phyloP scores from a whole-genome alignment of 2,888 invertebrate species.

The Holacanthella duospinosa region DNA sequence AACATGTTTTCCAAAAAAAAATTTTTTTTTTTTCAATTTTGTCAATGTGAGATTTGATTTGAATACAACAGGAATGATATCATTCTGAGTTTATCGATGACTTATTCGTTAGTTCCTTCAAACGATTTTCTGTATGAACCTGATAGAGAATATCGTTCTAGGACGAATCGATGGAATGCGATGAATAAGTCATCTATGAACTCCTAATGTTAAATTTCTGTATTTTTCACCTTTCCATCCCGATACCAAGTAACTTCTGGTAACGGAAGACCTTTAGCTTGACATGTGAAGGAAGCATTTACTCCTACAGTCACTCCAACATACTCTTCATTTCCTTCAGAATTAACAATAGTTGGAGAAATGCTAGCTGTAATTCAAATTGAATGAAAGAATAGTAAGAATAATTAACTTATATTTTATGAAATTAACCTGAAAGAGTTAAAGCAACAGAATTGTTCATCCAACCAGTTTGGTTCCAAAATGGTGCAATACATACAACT shows the following conservation, averaged over 20 bases:
- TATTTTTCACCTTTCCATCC: neutral
- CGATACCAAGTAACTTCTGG: constrained; percentile 4
- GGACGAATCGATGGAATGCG: too few relatives aligned
- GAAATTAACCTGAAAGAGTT: neutral
- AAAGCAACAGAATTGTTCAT: neutral
- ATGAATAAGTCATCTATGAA: too few relatives aligned
- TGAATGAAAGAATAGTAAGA: too few relatives aligned
- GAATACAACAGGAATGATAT: too few relatives aligned
- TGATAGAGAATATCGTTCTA: too few relatives aligned
- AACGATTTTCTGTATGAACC: too few relatives aligned
- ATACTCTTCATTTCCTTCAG: neutral
- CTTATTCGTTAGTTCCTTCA: too few relatives aligned
- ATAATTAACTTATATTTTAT: neutral
- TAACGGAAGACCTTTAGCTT: neutral
- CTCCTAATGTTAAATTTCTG: too few relatives aligned
- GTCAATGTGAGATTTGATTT: too few relatives aligned
- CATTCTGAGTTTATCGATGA: too few relatives aligned
- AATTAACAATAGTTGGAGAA: neutral
- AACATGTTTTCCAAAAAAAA: too few relatives aligned
- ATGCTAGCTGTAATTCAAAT: constrained; percentile 3
- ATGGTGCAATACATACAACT: neutral
- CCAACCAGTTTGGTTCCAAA: constrained; percentile 1
- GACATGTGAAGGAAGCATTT: constrained; percentile 1
- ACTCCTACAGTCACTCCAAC: neutral
- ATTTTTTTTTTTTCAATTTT: too few relatives aligned